Evolutionary conservation across 2,888 invertebrate genomes (phyloP), one percentile per base, ranked within the genome.

Genomic region (Conops quadrifasciatus): DNA sequence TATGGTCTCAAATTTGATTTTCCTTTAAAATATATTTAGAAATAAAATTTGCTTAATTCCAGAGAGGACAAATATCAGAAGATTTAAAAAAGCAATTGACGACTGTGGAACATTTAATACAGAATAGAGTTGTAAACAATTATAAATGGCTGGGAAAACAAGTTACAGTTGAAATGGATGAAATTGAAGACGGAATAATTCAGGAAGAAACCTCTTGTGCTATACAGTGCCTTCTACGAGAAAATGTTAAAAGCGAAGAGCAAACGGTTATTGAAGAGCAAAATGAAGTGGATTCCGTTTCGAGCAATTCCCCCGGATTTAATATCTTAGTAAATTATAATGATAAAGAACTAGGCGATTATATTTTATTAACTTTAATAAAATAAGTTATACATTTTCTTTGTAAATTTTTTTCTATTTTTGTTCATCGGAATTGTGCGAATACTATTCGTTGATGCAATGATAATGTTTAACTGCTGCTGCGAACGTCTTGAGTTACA

Each of bases 131-230:
- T 9, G 28, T 28, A 7, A 30, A 36, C 7, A 59, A 59, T n/a
- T 59, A 30, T 30, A 30, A 59, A 28, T 59, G 59, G 59, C 30
- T 59, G 3, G 59, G 59, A 30, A 59, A 59, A n/a, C 59, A 59
- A 30, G 30, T 59, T 59, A 11, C 30, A 9, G 16, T 30, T 13
- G 16, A 59, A 59, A 30, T 59, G 36, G 30, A 24, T 59, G 30
- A 59, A 26, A 59, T 59, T n/a, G 28, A 59, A n/a, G 36, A 59
- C 19, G 59, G 3, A 15, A 15, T 13, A 9, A 9, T 59, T 2
- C 36, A 30, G 28, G 59, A 59, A 59, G 59, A 59, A 59, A 11
- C 59, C 4, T 59, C 36, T 30, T n/a, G 36, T 9, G 59, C 59
- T 36, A 2, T 59, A 2, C 7, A 59, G n/a, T 30, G 9, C 28